Conservation (phyloP, 2,888 invertebrate genomes). For the Caenorhabditis sp. region DNA sequence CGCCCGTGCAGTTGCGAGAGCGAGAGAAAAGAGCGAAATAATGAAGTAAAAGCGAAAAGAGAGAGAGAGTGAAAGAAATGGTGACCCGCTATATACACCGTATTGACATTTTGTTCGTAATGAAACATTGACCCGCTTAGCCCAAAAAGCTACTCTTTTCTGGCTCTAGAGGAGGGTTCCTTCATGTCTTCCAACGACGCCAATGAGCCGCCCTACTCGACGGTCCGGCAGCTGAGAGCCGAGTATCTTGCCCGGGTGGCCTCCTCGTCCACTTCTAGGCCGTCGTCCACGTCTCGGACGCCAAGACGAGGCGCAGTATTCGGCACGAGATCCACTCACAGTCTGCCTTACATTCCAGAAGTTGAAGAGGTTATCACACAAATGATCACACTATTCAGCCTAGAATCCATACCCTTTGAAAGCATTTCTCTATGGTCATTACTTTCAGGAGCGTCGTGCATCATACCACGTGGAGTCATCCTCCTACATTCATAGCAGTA, state of each 20-base stretch:
- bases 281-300: slow-evolving; percentile 7
- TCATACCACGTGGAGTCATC: slow-evolving; percentile 57
- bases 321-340: slow-evolving; percentile 58
- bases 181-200: neutral
- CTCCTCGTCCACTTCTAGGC: slow-evolving; percentile 27
- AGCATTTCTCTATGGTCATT: too few relatives aligned
- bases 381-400: neutral
- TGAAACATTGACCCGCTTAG: neutral
- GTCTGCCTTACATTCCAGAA: slow-evolving; percentile 71
- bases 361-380: slow-evolving; percentile 58
- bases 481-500: slow-evolving; percentile 27
- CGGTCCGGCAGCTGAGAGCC: slow-evolving; percentile 62
- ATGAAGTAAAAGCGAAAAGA: too few relatives aligned
- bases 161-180: neutral
- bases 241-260: slow-evolving; percentile 65
- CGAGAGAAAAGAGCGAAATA: too few relatives aligned
- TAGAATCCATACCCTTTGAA: too few relatives aligned
- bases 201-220: slow-evolving; percentile 57
- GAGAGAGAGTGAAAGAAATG: too few relatives aligned
- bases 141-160: neutral
- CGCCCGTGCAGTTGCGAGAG: too few relatives aligned
- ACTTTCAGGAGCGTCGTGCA: slow-evolving; percentile 63
- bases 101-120: neutral
- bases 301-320: slow-evolving; percentile 46
- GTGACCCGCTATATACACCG: too few relatives aligned